Base-by-base conservation (phyloP, 2,113 vertebrate genomes). In the Naja naja region DNA sequence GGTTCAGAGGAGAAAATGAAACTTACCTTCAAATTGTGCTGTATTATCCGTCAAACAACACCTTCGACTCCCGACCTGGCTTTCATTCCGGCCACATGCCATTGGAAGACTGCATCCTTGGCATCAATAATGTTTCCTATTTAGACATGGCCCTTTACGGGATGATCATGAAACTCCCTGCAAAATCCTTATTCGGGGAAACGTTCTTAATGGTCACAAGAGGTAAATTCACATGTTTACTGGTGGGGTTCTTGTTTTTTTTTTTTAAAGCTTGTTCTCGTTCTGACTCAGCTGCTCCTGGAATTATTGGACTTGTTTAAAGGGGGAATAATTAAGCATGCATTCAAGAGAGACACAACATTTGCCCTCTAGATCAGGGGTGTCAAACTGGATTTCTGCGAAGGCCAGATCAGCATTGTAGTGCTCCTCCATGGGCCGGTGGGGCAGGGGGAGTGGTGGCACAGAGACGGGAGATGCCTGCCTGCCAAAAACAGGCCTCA, bases 51-150 rank as follows among this genome's bases (percentile, higher is more conserved):
- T 3, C 1, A 1, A 81, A 81, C 34, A 18, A 3, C 1, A 81
- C 69, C 16, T 18, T 39, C 2, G 6, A 20, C 5, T 14, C n/a
- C 16, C 5, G 1, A 8, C 4, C 1, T 3, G n/a, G 16, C 34
- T 34, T 2, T 34, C 30, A 18, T 74, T 18, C n/a, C 0, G 16
- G n/a, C 5, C n/a, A 74, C n/a, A 0, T 18, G 5, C 14, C 64
- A 1, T 1, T 18, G 64, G 1, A 18, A 7, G 12, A 81, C 5
- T 81, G 69, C 6, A 2, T 8, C 69, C 69, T 81, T 8, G 1
- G 0, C 0, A 81, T 81, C 16, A 1, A 0, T 0, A 39, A 81
- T 0, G 1, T 81, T 81, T 39, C n/a, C 0, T 39, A 39, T 81
- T 20, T 8, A 8, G 69, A 81, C 34, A 81, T 81, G 69, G n/a